Evolutionary conservation across 2,797 vertebrate species (phyloP).

Genomic region (Coregonus sp.): DNA sequence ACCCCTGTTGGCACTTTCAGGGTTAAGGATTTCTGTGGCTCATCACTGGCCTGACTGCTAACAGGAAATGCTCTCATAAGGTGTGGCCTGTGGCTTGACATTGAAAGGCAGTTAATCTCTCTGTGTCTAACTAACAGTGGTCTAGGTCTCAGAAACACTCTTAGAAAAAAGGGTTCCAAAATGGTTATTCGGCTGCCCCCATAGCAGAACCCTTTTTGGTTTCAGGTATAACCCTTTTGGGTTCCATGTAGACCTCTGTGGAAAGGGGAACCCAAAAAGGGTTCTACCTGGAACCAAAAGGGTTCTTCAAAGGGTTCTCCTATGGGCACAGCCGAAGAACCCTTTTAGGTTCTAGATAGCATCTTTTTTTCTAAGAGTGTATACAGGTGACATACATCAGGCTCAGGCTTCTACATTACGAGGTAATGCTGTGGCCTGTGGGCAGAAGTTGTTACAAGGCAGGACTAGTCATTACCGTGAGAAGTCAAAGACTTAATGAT

Average conservation of each 20-base stretch:
- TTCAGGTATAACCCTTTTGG: too few species aligned
- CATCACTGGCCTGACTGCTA: neutral
- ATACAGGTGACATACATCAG: conserved; percentile 17
- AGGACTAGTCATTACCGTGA: conserved; percentile 23
- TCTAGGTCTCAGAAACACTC: neutral
- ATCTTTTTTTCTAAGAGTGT: too few species aligned
- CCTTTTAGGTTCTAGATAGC: too few species aligned
- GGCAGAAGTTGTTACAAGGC: conserved; percentile 22
- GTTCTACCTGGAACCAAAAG: too few species aligned
- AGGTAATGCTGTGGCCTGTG: neutral
- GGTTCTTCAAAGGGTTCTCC: too few species aligned
- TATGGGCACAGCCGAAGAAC: too few species aligned
- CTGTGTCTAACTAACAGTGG: neutral
- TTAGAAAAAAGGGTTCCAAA: too few species aligned
- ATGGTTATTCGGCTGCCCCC: too few species aligned
- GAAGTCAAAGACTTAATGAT: conserved; percentile 32
- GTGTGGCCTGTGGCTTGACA: neutral
- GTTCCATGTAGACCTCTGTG: too few species aligned
- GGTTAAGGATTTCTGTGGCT: neutral
- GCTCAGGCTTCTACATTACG: conserved; percentile 33
- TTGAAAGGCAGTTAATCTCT: neutral
- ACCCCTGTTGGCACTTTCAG: too few species aligned
- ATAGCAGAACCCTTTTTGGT: too few species aligned
- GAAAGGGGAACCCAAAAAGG: too few species aligned
- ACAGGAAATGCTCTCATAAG: neutral